Percentiles rank a stretch among this genome's conserved stretches.
phyloP scores from a whole-genome alignment of 2,113 vertebrate genomes.

The Aepyceros melampus region DNA sequence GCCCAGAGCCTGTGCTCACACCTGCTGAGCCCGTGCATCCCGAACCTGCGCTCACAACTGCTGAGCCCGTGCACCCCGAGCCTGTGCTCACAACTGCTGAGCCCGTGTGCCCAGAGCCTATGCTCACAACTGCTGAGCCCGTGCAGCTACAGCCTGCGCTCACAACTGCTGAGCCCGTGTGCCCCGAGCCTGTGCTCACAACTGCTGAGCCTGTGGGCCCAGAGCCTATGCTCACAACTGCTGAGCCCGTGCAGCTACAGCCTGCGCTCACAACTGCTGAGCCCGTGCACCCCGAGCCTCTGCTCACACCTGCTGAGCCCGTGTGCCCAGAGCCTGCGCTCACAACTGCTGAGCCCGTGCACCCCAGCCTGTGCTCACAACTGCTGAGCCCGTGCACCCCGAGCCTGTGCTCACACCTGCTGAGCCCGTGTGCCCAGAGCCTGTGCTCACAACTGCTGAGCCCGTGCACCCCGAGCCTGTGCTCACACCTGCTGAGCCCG shows the following conservation, averaged over 20 bases:
- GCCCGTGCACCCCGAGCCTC: rapidly evolving
- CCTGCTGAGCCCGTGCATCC: rapidly evolving
- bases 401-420: rapidly evolving
- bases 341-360: rapidly evolving
- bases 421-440: rapidly evolving
- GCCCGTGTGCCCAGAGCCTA: rapidly evolving
- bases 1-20: rapidly evolving
- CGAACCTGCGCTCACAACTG: rapidly evolving
- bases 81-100: rapidly evolving
- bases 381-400: rapidly evolving
- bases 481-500: no score
- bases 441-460: no score
- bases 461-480: rapidly evolving
- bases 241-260: rapidly evolving
- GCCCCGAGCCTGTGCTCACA: rapidly evolving
- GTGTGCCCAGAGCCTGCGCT: rapidly evolving
- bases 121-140: no score
- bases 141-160: rapidly evolving
- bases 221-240: no score
- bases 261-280: rapidly evolving
- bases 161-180: no score
- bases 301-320: rapidly evolving
- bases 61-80: rapidly evolving
- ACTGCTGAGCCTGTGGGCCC: rapidly evolving
- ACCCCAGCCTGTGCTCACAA: no score